A percentile compares a stretch with the other conserved stretches of the same genome.
phyloP scores from a whole-genome alignment of 1,140 invertebrate species.

The Calephelis nemesis region DNA sequence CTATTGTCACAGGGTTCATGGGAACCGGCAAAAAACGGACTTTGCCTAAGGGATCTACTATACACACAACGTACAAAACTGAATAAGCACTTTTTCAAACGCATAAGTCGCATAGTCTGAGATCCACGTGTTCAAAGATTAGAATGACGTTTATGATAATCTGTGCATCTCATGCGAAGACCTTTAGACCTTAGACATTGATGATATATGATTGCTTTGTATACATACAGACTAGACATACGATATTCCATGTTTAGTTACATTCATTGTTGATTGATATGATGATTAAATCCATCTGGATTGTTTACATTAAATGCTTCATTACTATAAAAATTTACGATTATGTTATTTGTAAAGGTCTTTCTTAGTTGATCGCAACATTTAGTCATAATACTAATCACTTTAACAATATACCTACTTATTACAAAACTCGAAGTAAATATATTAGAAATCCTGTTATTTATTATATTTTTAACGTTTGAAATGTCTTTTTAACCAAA shows the following conservation, averaged over 20 bases:
- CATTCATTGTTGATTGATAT: neutral
- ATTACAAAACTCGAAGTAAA: too few relatives aligned
- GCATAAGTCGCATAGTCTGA: conserved; percentile 39
- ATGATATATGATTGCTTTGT: conserved; percentile 2
- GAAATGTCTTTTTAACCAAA: too few relatives aligned
- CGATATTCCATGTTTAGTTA: neutral
- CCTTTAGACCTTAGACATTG: conserved; percentile 28
- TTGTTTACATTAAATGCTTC: neutral
- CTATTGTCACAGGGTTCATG: conserved; percentile 75
- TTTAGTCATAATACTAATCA: too few relatives aligned
- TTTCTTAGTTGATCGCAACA: too few relatives aligned
- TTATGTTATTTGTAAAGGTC: too few relatives aligned
- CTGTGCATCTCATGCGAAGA: conserved; percentile 46
- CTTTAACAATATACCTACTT: too few relatives aligned
- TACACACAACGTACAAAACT: conserved; percentile 53
- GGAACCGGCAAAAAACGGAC: conserved; percentile 73
- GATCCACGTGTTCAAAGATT: conserved; percentile 72
- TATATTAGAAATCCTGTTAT: too few relatives aligned
- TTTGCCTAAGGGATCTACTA: conserved; percentile 56
- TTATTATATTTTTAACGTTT: too few relatives aligned
- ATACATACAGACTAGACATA: neutral
- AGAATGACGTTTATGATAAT: conserved; percentile 55
- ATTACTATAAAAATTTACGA: too few relatives aligned
- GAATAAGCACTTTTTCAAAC: conserved; percentile 72
- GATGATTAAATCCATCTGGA: neutral